phyloP scores from a whole-genome alignment of 2,113 vertebrate genomes.

The Petromus typicus region DNA sequence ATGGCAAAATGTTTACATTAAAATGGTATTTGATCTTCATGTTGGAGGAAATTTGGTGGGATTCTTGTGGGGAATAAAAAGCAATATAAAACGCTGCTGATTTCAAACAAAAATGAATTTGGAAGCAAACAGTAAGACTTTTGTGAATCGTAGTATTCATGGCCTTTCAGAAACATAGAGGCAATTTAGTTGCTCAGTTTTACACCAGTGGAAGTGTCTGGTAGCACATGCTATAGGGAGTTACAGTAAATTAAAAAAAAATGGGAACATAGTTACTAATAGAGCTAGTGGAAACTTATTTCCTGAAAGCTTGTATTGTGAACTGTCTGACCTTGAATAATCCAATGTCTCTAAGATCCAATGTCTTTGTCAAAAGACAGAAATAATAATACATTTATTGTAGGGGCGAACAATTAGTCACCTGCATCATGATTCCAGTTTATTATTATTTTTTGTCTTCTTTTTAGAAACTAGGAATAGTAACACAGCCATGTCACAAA shows the following conservation, averaged over 20 bases:
- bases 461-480: not conserved
- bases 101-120: not conserved
- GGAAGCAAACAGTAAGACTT: not conserved
- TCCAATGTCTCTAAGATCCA: not conserved
- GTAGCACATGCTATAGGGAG: too few relatives aligned
- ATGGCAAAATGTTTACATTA: not conserved
- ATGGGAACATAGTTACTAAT: not conserved
- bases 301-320: slow-evolving; percentile 1
- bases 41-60: not conserved
- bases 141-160: not conserved
- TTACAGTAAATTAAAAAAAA: not conserved
- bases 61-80: not conserved
- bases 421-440: not conserved
- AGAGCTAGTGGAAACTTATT: not conserved
- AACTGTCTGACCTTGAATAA: not conserved
- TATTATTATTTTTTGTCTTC: not conserved
- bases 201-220: not conserved
- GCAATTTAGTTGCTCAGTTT: not conserved
- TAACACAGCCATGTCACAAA: not conserved
- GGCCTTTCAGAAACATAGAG: not conserved
- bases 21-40: not conserved
- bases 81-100: not conserved
- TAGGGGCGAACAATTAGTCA: not conserved
- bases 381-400: not conserved
- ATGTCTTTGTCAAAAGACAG: slow-evolving; percentile 6